A percentile compares a stretch with the other conserved stretches of the same genome.
phyloP scores from a whole-genome alignment of 2,113 vertebrate species.

The Prionailurus bengalensis region DNA sequence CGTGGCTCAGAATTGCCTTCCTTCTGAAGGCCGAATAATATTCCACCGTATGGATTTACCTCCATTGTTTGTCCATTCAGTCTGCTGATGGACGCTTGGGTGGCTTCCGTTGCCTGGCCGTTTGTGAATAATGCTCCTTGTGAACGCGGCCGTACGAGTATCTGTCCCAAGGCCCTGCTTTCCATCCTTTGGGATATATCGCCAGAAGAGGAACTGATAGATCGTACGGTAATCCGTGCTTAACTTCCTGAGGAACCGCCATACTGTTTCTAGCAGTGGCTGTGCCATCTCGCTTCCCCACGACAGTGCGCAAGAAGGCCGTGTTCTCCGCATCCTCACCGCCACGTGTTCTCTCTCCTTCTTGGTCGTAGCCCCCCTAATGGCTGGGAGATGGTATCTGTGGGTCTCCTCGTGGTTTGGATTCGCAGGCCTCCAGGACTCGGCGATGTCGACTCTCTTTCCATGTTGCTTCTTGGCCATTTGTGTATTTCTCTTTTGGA shows the following conservation, averaged over 20 bases:
- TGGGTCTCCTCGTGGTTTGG: neutral
- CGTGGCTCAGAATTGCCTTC: neutral
- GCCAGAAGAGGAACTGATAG: neutral
- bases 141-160: neutral
- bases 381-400: too few species aligned
- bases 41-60: neutral
- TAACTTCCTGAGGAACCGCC: neutral
- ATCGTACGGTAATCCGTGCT: accelerated
- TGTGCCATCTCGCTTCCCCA: neutral
- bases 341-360: too few species aligned
- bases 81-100: neutral
- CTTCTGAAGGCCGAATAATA: neutral
- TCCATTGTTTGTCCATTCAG: neutral
- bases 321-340: neutral
- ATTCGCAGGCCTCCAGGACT: neutral
- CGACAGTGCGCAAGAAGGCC: accelerated
- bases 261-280: neutral
- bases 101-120: neutral
- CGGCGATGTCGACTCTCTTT: neutral
- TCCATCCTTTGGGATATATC: neutral
- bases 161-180: neutral
- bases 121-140: accelerated
- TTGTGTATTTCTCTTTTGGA: neutral
- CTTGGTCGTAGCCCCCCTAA: too few species aligned
- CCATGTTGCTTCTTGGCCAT: neutral